Base-by-base conservation (phyloP, 1,140 invertebrate genomes). In the Macrobrachium nipponense region DNA sequence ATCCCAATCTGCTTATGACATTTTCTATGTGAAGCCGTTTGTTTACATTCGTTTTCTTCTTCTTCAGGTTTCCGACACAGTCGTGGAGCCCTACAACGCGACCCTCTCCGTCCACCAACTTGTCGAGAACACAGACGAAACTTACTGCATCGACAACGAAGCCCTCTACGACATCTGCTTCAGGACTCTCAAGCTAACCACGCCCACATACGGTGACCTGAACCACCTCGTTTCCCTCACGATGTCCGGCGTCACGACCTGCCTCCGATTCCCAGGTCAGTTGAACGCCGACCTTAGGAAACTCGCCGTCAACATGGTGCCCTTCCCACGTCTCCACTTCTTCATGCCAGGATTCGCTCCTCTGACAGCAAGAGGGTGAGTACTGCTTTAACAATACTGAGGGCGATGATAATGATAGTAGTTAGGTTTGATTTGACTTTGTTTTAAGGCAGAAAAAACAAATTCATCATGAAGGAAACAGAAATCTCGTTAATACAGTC, bases 91-190 rank as follows among this genome's bases (percentile, higher is more conserved):
- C 17, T 70, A 70, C 66, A 70, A 70, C 66, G 66, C 66, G 20
- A 70, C 66, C 20, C 66, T 70, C 12, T 70, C 66, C 66, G 66
- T 70, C 66, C 66, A 70, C 66, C 66, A 70, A 36, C 66, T 70
- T 15, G 66, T 70, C 66, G 66, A 70, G 8, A 70, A 70, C 66
- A 70, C 66, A 70, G 66, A 70, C 66, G 66, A 70, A 36, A 70
- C 66, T 23, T 70, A 70, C n/a, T 70, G 66, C 66, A 70, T 70
- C n/a, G 66, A 70, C 20, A 70, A 70, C n/a, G 66, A 70, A 15
- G 66, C 66, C 66, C 66, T 70, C 17, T 70, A 70, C 66, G 66
- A 70, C 66, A 70, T 70, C 66, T 70, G 66, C n/a, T 70, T 70
- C n/a, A 70, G 66, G 66, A 70, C 66, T 15, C 66, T 70, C n/a